phyloP scores from a whole-genome alignment of 2,888 invertebrate species.

The Plusia festucae region DNA sequence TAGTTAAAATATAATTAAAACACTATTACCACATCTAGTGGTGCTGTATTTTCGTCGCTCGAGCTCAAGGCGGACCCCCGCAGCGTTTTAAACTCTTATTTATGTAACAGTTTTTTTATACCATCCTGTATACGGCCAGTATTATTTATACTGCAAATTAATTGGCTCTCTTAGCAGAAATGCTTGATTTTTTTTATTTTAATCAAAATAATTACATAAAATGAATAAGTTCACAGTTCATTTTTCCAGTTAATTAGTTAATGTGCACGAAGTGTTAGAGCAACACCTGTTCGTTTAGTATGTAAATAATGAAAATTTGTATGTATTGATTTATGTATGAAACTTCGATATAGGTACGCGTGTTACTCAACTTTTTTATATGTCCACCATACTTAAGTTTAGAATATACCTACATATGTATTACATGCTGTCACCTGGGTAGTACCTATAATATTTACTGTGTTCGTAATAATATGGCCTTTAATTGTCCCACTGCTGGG shows the following conservation, averaged over 20 bases:
- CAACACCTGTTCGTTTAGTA: conserved; percentile 1
- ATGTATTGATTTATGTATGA: not conserved
- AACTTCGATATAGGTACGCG: not conserved
- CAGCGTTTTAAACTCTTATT: conserved; percentile 36
- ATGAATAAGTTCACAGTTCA: conserved; percentile 24
- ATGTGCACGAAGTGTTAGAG: conserved; percentile 11
- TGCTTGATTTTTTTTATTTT: conserved; percentile 38
- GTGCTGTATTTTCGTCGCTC: conserved; percentile 21
- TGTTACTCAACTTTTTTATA: no score
- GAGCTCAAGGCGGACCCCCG: conserved; percentile 50
- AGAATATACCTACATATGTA: no score
- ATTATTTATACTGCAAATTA: conserved; percentile 36
- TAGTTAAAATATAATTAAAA: conserved; percentile 41
- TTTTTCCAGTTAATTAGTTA: conserved; percentile 13
- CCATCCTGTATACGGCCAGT: conserved; percentile 19
- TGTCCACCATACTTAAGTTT: no score
- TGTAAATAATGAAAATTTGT: conserved; percentile 16
- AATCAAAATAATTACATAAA: conserved; percentile 17
- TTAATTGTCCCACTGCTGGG: no score
- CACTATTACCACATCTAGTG: conserved; percentile 37
- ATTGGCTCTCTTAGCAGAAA: conserved; percentile 25
- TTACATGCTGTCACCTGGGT: no score
- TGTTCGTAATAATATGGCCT: no score
- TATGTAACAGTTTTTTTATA: conserved; percentile 33
- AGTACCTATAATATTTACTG: no score